Conservation (phyloP, 1,140 invertebrate species). For the Tetragnatha versicolor region DNA sequence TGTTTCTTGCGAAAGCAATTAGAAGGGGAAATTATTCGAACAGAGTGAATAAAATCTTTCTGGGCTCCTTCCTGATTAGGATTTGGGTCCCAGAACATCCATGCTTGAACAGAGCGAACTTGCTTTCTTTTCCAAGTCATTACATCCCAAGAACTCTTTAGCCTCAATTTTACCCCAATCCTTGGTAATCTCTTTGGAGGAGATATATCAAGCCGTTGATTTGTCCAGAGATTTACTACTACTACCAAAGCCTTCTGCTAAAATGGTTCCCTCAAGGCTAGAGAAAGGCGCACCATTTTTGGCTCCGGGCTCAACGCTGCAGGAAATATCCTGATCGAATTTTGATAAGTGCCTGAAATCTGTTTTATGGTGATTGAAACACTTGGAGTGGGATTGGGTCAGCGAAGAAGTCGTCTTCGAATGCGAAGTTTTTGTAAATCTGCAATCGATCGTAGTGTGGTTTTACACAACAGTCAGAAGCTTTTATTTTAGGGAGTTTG, state of each 20-base stretch:
- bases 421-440: slow-evolving; percentile 4
- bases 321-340: slow-evolving; percentile 1
- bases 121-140: slow-evolving; percentile 41
- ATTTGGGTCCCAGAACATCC: not conserved
- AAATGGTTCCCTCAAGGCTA: not conserved
- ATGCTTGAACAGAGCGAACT: not conserved
- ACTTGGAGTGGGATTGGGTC: not conserved
- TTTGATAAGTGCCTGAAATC: not conserved
- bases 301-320: not conserved
- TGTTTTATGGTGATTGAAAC: not conserved
- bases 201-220: slow-evolving; percentile 38
- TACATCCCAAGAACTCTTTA: slow-evolving; percentile 24
- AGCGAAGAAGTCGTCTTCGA: not conserved
- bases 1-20: no score
- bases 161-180: slow-evolving; percentile 42
- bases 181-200: slow-evolving; percentile 7
- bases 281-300: slow-evolving; percentile 1
- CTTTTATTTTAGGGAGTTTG: no score
- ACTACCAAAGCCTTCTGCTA: not conserved
- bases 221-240: slow-evolving; percentile 37
- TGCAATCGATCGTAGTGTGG: not conserved
- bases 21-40: slow-evolving; percentile 10
- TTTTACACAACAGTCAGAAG: no score
- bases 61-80: no score
- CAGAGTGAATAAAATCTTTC: slow-evolving; percentile 2